Evolutionary conservation across 2,797 vertebrate genomes (phyloP).

Genomic region (Pseudochirops cupreus): DNA sequence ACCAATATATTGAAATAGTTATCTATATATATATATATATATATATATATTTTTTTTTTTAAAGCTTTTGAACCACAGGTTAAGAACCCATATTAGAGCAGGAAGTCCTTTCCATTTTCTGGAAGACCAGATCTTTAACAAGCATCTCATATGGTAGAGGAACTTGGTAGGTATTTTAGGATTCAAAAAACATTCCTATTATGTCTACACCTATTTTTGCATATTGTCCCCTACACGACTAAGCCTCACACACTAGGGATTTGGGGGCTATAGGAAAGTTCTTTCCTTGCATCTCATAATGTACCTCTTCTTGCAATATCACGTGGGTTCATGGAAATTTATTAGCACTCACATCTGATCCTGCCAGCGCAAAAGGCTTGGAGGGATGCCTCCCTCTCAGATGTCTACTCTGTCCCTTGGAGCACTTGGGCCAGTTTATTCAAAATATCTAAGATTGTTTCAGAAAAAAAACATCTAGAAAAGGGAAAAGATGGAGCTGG

Average conservation of each 20-base stretch:
- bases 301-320: not conserved
- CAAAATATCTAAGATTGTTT: not conserved
- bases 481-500: not conserved
- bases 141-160: not conserved
- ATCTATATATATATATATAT: not conserved
- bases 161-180: not conserved
- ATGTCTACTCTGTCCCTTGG: not conserved
- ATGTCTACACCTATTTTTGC: not conserved
- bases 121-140: not conserved
- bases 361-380: not conserved
- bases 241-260: not conserved
- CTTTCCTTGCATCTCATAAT: not conserved
- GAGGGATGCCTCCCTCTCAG: not conserved
- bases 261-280: not conserved
- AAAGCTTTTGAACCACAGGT: not conserved
- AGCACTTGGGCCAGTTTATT: not conserved
- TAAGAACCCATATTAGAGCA: not conserved
- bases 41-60: no score
- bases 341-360: not conserved
- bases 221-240: not conserved
- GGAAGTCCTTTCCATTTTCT: not conserved
- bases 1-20: not conserved
- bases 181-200: not conserved
- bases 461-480: not conserved
- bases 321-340: not conserved